phyloP scores from a whole-genome alignment of 2,113 vertebrate species.

The Macaca fascicularis region DNA sequence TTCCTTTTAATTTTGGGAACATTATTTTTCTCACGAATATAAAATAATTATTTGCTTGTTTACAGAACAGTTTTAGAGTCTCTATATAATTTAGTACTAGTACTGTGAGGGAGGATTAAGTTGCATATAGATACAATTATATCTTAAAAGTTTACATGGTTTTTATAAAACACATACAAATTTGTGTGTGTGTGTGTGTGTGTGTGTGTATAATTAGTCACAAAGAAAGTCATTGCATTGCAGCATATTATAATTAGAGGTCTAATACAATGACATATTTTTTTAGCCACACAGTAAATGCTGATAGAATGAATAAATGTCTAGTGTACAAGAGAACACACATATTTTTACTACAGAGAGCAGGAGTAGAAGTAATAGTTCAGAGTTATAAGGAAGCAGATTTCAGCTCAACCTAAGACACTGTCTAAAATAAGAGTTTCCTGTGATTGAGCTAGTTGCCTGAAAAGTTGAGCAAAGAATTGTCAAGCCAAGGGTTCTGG shows the following conservation, averaged over 20 bases:
- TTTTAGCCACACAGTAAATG: background rate
- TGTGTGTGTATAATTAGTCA: background rate
- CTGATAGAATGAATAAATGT: background rate
- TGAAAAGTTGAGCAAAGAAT: background rate
- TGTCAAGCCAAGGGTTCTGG: background rate
- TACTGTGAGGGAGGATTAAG: background rate
- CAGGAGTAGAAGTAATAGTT: background rate
- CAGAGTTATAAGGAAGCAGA: background rate
- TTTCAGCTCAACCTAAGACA: background rate
- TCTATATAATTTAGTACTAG: fast-evolving
- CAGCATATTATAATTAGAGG: background rate
- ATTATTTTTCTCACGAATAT: background rate
- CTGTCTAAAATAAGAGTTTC: background rate
- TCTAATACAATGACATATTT: background rate
- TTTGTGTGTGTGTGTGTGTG: background rate
- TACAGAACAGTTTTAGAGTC: background rate
- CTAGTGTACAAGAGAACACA: background rate
- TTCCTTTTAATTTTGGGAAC: background rate
- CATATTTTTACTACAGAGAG: background rate
- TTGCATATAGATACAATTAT: background rate
- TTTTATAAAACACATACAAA: background rate
- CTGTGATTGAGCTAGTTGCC: background rate
- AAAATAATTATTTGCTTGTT: background rate
- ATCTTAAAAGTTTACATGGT: background rate
- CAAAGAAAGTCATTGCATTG: background rate